Conservation (phyloP, 2,797 vertebrate species). For the Botia almorhae region DNA sequence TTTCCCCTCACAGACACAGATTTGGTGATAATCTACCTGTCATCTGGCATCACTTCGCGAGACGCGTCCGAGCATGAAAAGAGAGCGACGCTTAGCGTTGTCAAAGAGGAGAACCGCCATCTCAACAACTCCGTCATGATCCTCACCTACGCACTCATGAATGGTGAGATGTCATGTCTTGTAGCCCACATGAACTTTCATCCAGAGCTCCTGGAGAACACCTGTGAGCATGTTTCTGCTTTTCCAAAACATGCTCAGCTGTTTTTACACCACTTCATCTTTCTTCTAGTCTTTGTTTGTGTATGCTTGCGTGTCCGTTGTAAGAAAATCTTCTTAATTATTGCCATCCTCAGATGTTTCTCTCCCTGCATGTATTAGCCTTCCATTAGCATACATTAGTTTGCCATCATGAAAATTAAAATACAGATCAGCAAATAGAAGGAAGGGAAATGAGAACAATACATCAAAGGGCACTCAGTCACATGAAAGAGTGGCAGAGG, state of each 20-base stretch:
- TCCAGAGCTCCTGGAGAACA: conserved; percentile 14
- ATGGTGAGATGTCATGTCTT: conserved; percentile 77
- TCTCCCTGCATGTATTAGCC: conserved; percentile 69
- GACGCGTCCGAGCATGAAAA: conserved; percentile 93
- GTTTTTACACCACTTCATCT: conserved; percentile 37
- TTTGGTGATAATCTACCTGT: conserved; percentile 96
- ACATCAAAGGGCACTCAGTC: conserved; percentile 63
- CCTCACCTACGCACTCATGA: conserved; percentile 98
- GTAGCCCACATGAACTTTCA: not conserved
- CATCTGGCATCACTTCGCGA: conserved; percentile 91
- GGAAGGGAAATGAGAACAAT: conserved; percentile 40
- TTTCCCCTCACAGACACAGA: conserved; percentile 83
- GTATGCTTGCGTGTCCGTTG: conserved; percentile 11
- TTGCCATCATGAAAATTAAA: conserved; percentile 76
- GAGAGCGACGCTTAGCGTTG: conserved; percentile 89
- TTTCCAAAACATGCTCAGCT: conserved; percentile 2
- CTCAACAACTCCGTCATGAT: conserved; percentile 99
- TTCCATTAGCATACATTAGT: conserved; percentile 74
- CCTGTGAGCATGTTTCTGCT: conserved; percentile 5
- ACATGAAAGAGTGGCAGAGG: conserved; percentile 72
- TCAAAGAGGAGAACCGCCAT: conserved; percentile 91
- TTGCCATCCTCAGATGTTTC: conserved; percentile 51
- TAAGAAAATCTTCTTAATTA: conserved; percentile 55
- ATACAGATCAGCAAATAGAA: conserved; percentile 74
- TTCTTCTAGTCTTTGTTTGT: conserved; percentile 30